Conservation (phyloP, 1,140 invertebrate genomes). For the Lithobius niger region DNA sequence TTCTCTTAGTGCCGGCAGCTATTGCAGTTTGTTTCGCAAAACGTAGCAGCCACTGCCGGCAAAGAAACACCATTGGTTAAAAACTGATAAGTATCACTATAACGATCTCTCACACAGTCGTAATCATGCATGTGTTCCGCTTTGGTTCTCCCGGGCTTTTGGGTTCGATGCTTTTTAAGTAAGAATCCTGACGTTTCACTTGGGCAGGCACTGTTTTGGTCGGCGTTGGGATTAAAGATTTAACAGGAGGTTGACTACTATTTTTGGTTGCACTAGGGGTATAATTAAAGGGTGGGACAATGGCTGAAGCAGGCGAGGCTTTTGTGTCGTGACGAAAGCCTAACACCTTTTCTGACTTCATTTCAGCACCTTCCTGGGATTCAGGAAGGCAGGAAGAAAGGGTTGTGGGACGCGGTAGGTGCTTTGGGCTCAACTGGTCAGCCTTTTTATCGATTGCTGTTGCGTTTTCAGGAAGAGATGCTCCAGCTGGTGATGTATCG, state of each 20-base stretch:
- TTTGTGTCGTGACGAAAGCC: conserved; percentile 17
- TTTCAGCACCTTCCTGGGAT: conserved; percentile 14
- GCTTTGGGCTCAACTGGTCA: conserved; percentile 16
- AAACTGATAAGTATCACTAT: no score
- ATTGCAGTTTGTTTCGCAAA: no score
- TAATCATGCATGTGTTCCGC: conserved; percentile 15
- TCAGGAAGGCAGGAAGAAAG: conserved; percentile 16
- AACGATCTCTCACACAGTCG: conserved; percentile 15
- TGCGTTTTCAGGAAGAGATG: background rate
- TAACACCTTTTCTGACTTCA: conserved; percentile 15
- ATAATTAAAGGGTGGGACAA: conserved; percentile 41
- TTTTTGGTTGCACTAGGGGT: conserved; percentile 24
- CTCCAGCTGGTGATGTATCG: background rate
- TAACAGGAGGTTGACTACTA: background rate
- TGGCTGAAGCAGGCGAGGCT: conserved; percentile 32
- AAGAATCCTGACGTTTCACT: background rate
- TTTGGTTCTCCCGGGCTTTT: conserved; percentile 4
- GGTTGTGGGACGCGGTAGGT: conserved; percentile 15
- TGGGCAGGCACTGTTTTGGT: background rate
- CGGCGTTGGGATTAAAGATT: conserved; percentile 8
- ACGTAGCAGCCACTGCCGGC: no score
- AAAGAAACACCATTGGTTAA: no score
- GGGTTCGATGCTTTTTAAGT: background rate
- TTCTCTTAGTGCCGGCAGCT: no score
- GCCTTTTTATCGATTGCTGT: background rate